A percentile compares a stretch with the other conserved stretches of the same genome.
phyloP scores from a whole-genome alignment of 2,797 vertebrate genomes.

The Anabacerthia variegaticeps region DNA sequence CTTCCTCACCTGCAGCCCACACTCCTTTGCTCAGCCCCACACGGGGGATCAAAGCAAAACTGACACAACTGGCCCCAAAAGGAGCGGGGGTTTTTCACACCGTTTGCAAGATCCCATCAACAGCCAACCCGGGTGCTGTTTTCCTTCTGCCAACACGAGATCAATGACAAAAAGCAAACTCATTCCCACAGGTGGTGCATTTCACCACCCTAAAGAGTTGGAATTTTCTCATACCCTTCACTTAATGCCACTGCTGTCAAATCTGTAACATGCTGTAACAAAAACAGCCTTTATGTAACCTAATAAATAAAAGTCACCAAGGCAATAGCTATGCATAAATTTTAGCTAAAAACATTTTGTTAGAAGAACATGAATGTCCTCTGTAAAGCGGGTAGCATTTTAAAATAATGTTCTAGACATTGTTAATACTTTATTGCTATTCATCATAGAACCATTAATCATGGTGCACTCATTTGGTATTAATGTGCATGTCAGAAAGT shows the following conservation, averaged over 20 bases:
- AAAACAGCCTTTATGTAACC: slow-evolving; percentile 36
- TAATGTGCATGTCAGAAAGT: slow-evolving; percentile 53
- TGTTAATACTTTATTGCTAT: slow-evolving; percentile 66
- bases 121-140: background rate
- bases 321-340: slow-evolving; percentile 42
- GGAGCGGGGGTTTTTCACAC: background rate
- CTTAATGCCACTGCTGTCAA: slow-evolving; percentile 26
- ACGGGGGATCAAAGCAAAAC: accelerated
- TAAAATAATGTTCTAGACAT: slow-evolving; percentile 59
- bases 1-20: background rate
- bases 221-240: slow-evolving; percentile 19
- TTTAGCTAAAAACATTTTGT: slow-evolving; percentile 33
- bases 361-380: slow-evolving; percentile 36
- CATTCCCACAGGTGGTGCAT: background rate
- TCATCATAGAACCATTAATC: slow-evolving; percentile 60
- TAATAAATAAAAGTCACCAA: slow-evolving; percentile 41
- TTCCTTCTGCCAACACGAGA: background rate
- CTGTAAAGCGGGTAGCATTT: slow-evolving; percentile 28
- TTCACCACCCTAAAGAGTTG: background rate
- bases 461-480: slow-evolving; percentile 54
- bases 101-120: background rate
- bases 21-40: background rate
- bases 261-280: background rate
- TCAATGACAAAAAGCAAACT: background rate
- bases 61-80: accelerated